phyloP scores from a whole-genome alignment of 2,113 vertebrate species.

The Gymnarchus niloticus region DNA sequence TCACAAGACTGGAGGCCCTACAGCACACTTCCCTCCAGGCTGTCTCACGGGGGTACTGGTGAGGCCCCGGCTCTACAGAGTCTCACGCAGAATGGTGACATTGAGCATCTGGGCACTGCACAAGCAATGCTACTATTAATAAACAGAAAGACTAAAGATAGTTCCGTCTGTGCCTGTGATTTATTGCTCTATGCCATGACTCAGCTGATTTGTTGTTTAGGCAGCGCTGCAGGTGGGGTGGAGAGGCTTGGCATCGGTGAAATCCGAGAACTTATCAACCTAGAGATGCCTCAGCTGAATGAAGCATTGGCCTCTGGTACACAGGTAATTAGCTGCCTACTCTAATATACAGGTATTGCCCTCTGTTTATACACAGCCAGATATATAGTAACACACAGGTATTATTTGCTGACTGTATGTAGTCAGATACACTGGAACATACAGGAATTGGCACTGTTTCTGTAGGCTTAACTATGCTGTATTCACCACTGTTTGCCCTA shows the following conservation, averaged over 20 bases:
- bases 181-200: not conserved
- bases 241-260: slow-evolving; percentile 38
- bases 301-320: slow-evolving; percentile 22
- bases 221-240: slow-evolving; percentile 29
- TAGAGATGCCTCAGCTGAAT: slow-evolving; percentile 50
- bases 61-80: not conserved
- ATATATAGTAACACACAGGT: not conserved
- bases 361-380: not conserved
- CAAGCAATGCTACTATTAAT: not conserved
- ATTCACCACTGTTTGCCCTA: not conserved
- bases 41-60: slow-evolving; percentile 57
- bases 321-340: not conserved
- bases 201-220: slow-evolving; percentile 24
- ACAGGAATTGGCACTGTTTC: not conserved
- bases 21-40: slow-evolving; percentile 61
- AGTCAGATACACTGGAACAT: not conserved
- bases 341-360: not conserved
- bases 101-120: not conserved
- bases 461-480: not conserved
- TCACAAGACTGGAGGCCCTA: slow-evolving; percentile 54
- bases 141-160: not conserved
- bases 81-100: not conserved
- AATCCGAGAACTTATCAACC: slow-evolving; percentile 42
- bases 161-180: not conserved
- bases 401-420: not conserved